Evolutionary conservation across 2,797 vertebrate species (phyloP).

Genomic region (Graptemys geographica): DNA sequence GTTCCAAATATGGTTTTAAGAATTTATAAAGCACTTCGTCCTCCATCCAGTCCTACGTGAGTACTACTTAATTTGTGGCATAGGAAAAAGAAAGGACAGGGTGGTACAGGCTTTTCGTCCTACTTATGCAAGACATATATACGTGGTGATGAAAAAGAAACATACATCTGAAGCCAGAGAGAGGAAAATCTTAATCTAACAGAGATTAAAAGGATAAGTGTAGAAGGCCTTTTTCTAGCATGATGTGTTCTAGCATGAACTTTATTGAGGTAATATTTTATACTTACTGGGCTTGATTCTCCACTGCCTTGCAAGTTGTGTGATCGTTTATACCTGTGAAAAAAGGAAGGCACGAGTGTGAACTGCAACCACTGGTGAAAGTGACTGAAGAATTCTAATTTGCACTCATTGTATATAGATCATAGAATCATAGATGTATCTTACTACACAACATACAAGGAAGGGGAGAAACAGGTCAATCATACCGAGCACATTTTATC

Average conservation of each 20-base stretch:
- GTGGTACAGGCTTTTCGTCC: background rate
- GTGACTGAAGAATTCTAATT: background rate
- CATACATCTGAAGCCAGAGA: background rate
- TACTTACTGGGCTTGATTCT: background rate
- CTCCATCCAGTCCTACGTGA: background rate
- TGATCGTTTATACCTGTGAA: background rate
- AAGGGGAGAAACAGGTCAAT: background rate
- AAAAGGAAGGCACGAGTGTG: background rate
- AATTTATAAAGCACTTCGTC: constrained; percentile 43
- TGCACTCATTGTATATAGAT: background rate
- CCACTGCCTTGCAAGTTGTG: background rate
- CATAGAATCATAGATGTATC: background rate
- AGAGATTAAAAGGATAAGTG: background rate
- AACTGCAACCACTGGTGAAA: background rate
- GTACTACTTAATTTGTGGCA: constrained; percentile 43
- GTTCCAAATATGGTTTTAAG: constrained; percentile 61
- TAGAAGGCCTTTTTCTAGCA: background rate
- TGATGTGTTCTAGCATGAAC: background rate
- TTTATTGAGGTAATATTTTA: background rate
- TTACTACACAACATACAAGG: background rate
- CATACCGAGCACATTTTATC: background rate
- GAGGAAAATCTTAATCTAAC: background rate
- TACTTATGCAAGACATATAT: background rate
- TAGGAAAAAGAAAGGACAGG: background rate
- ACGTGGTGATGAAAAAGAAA: background rate